Evolutionary conservation across 53 echinoderm and acorn worm species (phyloP).

Genomic region (Astropecten irregularis): DNA sequence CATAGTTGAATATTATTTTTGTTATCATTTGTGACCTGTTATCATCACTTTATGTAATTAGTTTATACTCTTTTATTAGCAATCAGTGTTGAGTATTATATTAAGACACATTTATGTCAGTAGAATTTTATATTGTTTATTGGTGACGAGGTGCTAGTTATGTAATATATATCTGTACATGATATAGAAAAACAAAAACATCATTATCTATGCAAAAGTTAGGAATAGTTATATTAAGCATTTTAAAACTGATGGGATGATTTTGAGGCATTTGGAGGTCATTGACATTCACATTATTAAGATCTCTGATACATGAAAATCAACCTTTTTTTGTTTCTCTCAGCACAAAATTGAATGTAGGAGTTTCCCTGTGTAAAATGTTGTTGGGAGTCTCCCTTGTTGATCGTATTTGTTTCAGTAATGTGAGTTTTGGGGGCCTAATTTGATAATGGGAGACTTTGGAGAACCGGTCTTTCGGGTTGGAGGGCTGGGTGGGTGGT

Average conservation of each 20-base stretch:
- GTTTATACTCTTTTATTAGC: neutral
- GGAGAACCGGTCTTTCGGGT: too few species aligned
- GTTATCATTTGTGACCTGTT: neutral
- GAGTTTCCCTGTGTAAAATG: too few species aligned
- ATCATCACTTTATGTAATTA: neutral
- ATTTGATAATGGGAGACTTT: too few species aligned
- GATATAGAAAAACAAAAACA: conserved; percentile 10
- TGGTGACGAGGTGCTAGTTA: conserved; percentile 33
- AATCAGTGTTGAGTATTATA: conserved; percentile 28
- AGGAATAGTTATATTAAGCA: conserved; percentile 14
- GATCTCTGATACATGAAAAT: too few species aligned
- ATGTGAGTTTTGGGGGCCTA: too few species aligned
- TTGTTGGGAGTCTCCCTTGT: too few species aligned
- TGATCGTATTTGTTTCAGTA: too few species aligned
- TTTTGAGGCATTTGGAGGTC: neutral
- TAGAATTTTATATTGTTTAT: conserved; percentile 29
- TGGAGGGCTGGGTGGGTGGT: too few species aligned
- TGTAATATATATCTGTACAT: conserved; percentile 32
- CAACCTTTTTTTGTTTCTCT: neutral
- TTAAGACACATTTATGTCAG: neutral
- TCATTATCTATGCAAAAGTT: conserved; percentile 45
- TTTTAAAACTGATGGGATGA: neutral
- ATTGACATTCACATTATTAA: neutral
- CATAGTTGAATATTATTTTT: conserved; percentile 16
- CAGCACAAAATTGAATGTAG: too few species aligned